Conservation (phyloP, 2,888 invertebrate genomes). For the Trachelus troglodyta region DNA sequence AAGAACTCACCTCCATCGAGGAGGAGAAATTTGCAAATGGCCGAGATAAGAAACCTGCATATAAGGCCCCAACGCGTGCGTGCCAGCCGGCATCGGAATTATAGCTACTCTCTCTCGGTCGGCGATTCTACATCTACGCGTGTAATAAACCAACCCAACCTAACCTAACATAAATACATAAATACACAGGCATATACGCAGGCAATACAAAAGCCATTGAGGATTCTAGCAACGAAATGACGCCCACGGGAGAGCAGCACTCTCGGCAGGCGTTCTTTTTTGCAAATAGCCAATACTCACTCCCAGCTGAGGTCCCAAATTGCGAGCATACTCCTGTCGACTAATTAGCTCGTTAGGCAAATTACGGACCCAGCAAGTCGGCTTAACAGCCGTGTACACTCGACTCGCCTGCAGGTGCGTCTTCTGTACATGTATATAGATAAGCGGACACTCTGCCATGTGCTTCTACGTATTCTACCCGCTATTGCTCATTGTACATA, state of each 20-base stretch:
- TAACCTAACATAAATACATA: not conserved
- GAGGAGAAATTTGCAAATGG: not conserved
- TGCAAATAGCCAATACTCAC: not conserved
- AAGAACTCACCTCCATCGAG: not conserved
- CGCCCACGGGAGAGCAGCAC: not conserved
- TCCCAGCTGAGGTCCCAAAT: constrained; percentile 10
- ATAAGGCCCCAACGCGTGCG: not conserved
- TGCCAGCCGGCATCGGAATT: not conserved
- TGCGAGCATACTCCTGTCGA: constrained; percentile 17
- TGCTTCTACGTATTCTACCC: constrained; percentile 18
- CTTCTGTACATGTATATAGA: constrained; percentile 17
- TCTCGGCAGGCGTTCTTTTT: not conserved
- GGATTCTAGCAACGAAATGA: not conserved
- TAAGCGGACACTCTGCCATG: constrained; percentile 22
- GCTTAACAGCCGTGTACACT: constrained; percentile 34
- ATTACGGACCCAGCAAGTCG: constrained; percentile 32
- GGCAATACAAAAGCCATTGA: not conserved
- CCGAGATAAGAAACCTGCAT: not conserved
- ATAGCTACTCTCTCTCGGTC: not conserved
- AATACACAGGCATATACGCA: not conserved
- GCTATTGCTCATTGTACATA: constrained; percentile 28
- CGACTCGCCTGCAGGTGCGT: constrained; percentile 10
- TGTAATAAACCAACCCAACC: not conserved
- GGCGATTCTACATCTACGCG: not conserved
- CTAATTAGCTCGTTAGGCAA: constrained; percentile 45